Conservation (phyloP, 2,888 invertebrate genomes). For the Colostygia pectinataria region DNA sequence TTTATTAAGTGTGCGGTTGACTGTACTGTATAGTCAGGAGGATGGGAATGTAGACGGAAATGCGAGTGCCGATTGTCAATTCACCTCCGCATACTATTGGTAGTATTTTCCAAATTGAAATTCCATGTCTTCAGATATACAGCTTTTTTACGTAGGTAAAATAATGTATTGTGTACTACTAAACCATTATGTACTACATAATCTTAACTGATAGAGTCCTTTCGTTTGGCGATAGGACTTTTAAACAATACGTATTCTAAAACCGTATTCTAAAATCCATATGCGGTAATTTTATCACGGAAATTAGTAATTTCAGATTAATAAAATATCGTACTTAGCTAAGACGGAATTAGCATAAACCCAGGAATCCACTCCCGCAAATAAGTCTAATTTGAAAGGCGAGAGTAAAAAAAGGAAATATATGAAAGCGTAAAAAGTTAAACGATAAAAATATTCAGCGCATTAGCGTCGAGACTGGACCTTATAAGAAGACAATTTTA, state of each 20-base stretch:
- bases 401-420: constrained; percentile 34
- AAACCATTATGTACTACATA: too few species aligned
- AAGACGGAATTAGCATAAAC: constrained; percentile 33
- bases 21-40: constrained; percentile 18
- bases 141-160: too few species aligned
- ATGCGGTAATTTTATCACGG: too few species aligned
- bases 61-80: constrained; percentile 18
- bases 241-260: too few species aligned
- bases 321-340: constrained; percentile 11
- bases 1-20: constrained; percentile 62
- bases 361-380: constrained; percentile 34
- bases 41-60: constrained; percentile 33
- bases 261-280: too few species aligned
- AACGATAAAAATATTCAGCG: constrained; percentile 44
- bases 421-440: constrained; percentile 37
- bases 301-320: constrained; percentile 5
- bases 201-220: too few species aligned
- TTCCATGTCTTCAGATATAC: constrained; percentile 1
- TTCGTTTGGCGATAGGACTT: too few species aligned
- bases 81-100: constrained; percentile 1
- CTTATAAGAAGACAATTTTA: constrained; percentile 77
- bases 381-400: constrained; percentile 37
- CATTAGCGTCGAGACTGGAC: constrained; percentile 50
- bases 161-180: neutral
- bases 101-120: constrained; percentile 5